Conservation (phyloP, 2,888 invertebrate species). For the Watsonalla cultraria region DNA sequence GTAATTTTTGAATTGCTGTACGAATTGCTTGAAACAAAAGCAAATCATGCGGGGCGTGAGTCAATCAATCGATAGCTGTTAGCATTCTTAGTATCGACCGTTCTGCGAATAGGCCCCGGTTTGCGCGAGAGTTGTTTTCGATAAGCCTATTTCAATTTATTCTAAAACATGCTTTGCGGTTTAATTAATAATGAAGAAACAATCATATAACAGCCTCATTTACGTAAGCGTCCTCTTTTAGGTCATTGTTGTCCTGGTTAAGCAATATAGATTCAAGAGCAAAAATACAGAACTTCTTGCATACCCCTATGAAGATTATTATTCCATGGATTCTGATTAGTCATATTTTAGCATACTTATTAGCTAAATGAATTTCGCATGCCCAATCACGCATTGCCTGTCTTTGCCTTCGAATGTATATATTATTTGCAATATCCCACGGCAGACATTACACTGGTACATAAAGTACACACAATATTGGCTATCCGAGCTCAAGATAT, state of each 20-base stretch:
- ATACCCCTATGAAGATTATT: too few species aligned
- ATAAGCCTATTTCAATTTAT: slow-evolving; percentile 15
- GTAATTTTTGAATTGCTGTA: too few species aligned
- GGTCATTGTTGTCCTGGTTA: too few species aligned
- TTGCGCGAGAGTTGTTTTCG: slow-evolving; percentile 21
- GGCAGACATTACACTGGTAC: not conserved
- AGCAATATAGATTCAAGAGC: too few species aligned
- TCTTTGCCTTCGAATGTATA: not conserved
- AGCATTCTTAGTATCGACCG: slow-evolving; percentile 40
- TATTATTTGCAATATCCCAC: not conserved
- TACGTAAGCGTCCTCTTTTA: too few species aligned
- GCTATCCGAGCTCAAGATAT: not conserved
- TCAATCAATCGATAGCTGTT: slow-evolving; percentile 50
- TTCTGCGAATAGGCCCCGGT: slow-evolving; percentile 40
- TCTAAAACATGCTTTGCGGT: slow-evolving; percentile 2
- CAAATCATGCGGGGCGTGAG: slow-evolving; percentile 49
- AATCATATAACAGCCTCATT: not conserved
- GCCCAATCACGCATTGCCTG: not conserved
- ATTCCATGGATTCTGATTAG: not conserved
- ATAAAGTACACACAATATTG: not conserved
- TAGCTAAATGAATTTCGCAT: not conserved
- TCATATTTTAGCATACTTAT: not conserved
- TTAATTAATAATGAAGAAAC: not conserved
- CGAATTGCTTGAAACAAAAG: slow-evolving; percentile 7
- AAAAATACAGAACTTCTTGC: too few species aligned